Conservation (phyloP, 2,888 invertebrate genomes). For the Pristionchus entomophagus region DNA sequence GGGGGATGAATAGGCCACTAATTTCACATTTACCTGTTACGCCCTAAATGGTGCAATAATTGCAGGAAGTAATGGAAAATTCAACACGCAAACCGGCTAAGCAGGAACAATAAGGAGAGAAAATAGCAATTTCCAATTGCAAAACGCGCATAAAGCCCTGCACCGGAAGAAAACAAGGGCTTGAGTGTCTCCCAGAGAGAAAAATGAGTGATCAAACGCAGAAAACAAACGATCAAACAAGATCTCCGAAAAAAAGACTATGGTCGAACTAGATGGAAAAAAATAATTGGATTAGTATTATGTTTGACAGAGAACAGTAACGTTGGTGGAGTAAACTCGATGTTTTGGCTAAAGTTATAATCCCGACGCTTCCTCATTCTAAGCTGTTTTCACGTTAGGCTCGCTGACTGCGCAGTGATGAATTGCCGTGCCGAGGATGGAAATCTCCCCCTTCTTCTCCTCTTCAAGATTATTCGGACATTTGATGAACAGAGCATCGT, state of each 20-base stretch:
- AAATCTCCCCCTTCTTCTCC: no score
- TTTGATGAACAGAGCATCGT: constrained; percentile 15
- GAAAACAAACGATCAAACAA: no score
- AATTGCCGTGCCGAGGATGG: no score
- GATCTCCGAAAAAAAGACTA: no score
- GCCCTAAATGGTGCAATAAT: no score
- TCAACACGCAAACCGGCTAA: no score
- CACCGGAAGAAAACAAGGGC: background rate
- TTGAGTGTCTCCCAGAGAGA: background rate
- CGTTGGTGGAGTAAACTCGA: background rate
- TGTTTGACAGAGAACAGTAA: background rate
- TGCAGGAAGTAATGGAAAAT: no score
- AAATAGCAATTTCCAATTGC: background rate
- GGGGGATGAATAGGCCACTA: background rate
- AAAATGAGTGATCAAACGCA: no score
- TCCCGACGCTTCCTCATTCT: background rate
- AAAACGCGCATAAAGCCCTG: background rate
- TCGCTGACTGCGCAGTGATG: no score
- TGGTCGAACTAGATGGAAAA: background rate
- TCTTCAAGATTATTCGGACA: no score
- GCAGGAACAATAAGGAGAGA: background rate
- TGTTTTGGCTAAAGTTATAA: background rate
- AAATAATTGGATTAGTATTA: no score
- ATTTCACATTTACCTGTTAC: background rate
- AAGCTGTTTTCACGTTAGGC: background rate